Conservation (phyloP, 1,140 invertebrate species). For the Orussus abietinus region DNA sequence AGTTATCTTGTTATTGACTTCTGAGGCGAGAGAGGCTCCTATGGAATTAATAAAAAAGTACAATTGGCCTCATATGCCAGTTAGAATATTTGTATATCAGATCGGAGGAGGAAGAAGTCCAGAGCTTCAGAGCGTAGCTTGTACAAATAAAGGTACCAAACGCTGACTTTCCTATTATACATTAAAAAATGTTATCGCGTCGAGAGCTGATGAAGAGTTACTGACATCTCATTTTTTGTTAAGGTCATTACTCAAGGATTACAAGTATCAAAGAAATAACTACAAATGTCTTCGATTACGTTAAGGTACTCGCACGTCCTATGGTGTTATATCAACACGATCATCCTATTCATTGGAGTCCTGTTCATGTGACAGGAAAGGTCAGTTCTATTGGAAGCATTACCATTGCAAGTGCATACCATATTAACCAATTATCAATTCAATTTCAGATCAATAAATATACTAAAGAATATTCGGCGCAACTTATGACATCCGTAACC, state of each 20-base stretch:
- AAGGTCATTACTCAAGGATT: constrained; percentile 84
- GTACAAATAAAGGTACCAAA: constrained; percentile 85
- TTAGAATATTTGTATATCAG: constrained; percentile 94
- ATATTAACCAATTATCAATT: constrained; percentile 13
- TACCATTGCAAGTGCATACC: neutral
- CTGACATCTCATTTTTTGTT: no score
- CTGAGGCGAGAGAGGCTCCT: constrained; percentile 79
- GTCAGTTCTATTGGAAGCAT: constrained; percentile 64
- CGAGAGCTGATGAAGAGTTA: no score
- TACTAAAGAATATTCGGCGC: constrained; percentile 47
- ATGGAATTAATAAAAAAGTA: constrained; percentile 77
- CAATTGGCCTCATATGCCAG: constrained; percentile 87
- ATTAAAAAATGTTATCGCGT: no score
- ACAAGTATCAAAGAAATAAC: constrained; percentile 77
- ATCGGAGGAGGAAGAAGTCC: constrained; percentile 87
- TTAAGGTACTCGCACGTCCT: constrained; percentile 85
- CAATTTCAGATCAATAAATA: constrained; percentile 14
- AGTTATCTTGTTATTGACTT: constrained; percentile 88
- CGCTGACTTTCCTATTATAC: neutral
- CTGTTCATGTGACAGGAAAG: constrained; percentile 82
- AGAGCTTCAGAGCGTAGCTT: constrained; percentile 91
- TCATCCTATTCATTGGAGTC: constrained; percentile 88
- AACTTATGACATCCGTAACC: constrained; percentile 85
- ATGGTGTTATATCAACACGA: constrained; percentile 87
- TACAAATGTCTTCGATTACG: constrained; percentile 85